Evolutionary conservation across 2,888 invertebrate species (phyloP), one percentile per base, ranked within the genome.

Genomic region (Zygogramma bicolorata): DNA sequence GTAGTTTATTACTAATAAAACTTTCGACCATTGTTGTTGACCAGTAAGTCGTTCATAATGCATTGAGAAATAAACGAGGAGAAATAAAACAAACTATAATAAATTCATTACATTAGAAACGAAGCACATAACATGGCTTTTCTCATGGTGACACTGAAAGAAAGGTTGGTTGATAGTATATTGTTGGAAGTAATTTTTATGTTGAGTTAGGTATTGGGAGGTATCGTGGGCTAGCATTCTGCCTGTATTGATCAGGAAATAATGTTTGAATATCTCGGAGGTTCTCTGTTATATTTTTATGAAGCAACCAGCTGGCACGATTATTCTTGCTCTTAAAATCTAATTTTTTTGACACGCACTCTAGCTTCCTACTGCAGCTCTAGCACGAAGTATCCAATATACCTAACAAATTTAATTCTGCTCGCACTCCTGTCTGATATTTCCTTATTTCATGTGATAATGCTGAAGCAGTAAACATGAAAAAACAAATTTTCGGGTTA

Each of bases 1-100:
- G 8, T 2, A 46, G 10, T 46, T 46, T 53, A 27, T 53, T 53
- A 53, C 25, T n/a, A 3, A 25, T 53, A 53, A 53, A 53, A 25
- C 46, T 6, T 7, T 46, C 15, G 18, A 15, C 18, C 15, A 46
- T 15, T 5, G 15, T 46, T 46, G 46, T 46, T 46, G 20, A 7
- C 46, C 25, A 13, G 25, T 27, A 53, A n/a, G 22, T 53, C 53
- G 25, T 27, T 27, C 25, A 53, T 15, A 53, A 53, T 53, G n/a
- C 27, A 7, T 27, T 53, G n/a, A 53, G 31, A 63, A 29, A 63
- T 29, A 46, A 63, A 46, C 31, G 13, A 29, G 10, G 25, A 31
- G 49, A 29, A 63, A 63, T 46, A 63, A 63, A 63, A 29, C 29
- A 31, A n/a, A 18, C 42, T 31, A 63, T 63, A 63, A 63, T 63